A percentile compares a stretch with the other conserved stretches of the same genome.
phyloP scores from a whole-genome alignment of 1,140 invertebrate species.

The Aphaenogaster rudis region DNA sequence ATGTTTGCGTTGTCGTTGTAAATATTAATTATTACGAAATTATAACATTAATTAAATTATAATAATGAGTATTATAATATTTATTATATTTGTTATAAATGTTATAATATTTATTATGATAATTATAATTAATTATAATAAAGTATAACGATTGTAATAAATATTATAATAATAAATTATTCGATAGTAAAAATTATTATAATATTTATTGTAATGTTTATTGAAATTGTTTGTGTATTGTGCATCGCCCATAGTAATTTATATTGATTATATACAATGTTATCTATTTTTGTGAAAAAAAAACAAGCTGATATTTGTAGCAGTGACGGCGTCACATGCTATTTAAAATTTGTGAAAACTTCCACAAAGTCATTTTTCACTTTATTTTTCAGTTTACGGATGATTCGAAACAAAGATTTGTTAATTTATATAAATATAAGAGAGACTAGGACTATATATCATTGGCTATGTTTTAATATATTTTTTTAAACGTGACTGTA shows the following conservation, averaged over 20 bases:
- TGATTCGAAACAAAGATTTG: slow-evolving; percentile 26
- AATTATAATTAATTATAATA: not conserved
- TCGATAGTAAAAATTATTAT: not conserved
- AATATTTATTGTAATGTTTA: slow-evolving; percentile 22
- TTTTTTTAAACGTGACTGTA: slow-evolving; percentile 52
- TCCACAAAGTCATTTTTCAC: slow-evolving; percentile 18
- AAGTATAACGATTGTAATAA: not conserved
- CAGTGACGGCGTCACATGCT: not conserved
- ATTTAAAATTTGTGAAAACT: slow-evolving; percentile 5
- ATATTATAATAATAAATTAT: slow-evolving; percentile 27
- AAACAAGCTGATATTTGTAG: not conserved
- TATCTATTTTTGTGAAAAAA: slow-evolving; percentile 14
- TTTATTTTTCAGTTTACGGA: slow-evolving; percentile 14
- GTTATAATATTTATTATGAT: slow-evolving; percentile 18
- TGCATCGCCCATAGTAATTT: slow-evolving; percentile 36
- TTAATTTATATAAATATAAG: slow-evolving; percentile 39
- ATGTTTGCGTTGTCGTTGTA: slow-evolving; percentile 61
- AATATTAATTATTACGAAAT: slow-evolving; percentile 35
- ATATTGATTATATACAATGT: not conserved
- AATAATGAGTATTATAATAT: not conserved
- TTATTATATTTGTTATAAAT: slow-evolving; percentile 21
- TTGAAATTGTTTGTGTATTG: slow-evolving; percentile 11
- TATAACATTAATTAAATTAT: slow-evolving; percentile 20
- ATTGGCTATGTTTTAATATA: slow-evolving; percentile 64
- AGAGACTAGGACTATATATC: slow-evolving; percentile 47